A percentile compares a stretch with the other conserved stretches of the same genome.
phyloP scores from a whole-genome alignment of 2,113 vertebrate genomes.

The Ageneiosus marmoratus region DNA sequence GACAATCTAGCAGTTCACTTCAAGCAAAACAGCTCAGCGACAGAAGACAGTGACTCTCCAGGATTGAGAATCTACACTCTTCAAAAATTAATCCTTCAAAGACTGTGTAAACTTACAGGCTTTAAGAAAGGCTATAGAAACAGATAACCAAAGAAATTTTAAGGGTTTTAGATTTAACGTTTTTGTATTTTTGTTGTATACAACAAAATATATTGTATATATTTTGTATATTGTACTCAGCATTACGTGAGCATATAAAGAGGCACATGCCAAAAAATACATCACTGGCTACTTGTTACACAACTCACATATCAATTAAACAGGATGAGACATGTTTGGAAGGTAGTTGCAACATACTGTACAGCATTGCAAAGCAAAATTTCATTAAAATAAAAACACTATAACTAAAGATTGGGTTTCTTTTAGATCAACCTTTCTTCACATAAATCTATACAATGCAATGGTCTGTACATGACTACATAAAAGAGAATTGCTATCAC shows the following conservation, averaged over 20 bases:
- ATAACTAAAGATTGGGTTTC: not conserved
- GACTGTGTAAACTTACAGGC: not conserved
- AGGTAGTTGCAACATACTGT: not conserved
- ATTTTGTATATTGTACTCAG: not conserved
- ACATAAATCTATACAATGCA: not conserved
- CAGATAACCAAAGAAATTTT: not conserved
- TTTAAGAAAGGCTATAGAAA: no score
- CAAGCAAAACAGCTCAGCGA: not conserved
- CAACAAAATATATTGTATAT: no score
- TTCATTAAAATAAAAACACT: slow-evolving; percentile 1
- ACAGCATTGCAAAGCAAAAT: not conserved
- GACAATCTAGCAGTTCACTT: not conserved
- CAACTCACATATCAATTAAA: not conserved
- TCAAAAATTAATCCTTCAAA: not conserved
- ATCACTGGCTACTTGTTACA: not conserved
- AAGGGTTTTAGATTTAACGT: not conserved
- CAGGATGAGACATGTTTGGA: slow-evolving; percentile 23
- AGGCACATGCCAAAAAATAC: not conserved
- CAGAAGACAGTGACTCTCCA: not conserved
- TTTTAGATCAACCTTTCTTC: not conserved
- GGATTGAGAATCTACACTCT: not conserved
- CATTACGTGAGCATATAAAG: not conserved
- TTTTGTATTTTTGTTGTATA: no score
- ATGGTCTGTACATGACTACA: not conserved
- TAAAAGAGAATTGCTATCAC: not conserved